Base-by-base conservation (phyloP, 2,113 vertebrate species). In the Pelusios castaneus region DNA sequence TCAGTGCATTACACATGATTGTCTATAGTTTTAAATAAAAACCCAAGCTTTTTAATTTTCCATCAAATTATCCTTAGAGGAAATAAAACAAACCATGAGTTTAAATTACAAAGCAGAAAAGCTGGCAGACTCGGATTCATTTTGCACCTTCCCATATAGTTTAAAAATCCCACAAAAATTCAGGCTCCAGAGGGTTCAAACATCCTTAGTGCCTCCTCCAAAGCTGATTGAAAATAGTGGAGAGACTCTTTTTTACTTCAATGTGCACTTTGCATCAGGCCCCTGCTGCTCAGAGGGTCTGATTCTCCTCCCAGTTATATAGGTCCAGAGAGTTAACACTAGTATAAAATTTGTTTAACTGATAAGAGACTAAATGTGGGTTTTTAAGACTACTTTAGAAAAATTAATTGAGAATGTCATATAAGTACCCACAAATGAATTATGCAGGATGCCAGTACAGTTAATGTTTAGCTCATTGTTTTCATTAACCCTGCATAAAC, bases 1-100 rank as follows among this genome's bases (percentile, higher is more conserved):
- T 89, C 96, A 97, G 96, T 97, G 91, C 88, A 89, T 97, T 95
- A 93, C 97, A 96, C 90, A 96, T 96, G 94, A 93, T 93, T 93
- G 79, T 97, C 94, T 96, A 73, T 96, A 97, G 94, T 91, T n/a
- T 96, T 89, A 91, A 90, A 95, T 92, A 95, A 95, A 87, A 91
- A 84, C 47, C 47, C 51, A 52, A 52, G 95, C 95, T 95, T 92
- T 92, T 91, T 88, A 89, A 89, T 95, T 96, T 55, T 3, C 60
- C 75, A 96, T 94, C 92, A 52, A 96, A 91, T 95, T 96, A 96
- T 87, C 54, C 80, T 95, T 94, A 92, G 91, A 94, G 80, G 88
- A 95, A 96, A 93, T 94, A 91, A 96, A 87, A 95, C 80, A 95
- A 97, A 82, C 88, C 63, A 51, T 25, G 80, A 92, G 84, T 96